Percentiles rank a stretch among this genome's conserved stretches.
These are phyloP conservation scores for Tuta absoluta DNA, from an alignment of 2,888 invertebrate genomes.

Conservation along the genomic window DNA sequence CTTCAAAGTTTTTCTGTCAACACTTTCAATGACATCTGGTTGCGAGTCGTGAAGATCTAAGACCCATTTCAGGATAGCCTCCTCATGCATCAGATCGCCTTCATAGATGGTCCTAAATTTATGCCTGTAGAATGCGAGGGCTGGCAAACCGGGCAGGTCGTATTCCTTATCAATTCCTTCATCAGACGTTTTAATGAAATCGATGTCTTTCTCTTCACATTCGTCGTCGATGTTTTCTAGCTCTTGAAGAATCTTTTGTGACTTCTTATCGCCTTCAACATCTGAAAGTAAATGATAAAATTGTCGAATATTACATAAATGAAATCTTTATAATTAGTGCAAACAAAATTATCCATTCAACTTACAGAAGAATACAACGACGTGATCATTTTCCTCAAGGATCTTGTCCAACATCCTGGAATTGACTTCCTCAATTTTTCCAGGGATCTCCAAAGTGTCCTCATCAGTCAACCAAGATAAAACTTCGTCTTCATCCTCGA, in stretches of 20 bases:
- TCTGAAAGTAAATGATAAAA: slow-evolving; percentile 75
- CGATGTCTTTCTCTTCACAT: slow-evolving; percentile 94
- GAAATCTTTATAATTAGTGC: not conserved
- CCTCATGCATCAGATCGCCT: slow-evolving; percentile 95
- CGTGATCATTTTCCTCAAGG: slow-evolving; percentile 91
- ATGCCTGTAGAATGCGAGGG: slow-evolving; percentile 92
- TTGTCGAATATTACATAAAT: too few relatives aligned
- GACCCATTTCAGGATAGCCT: slow-evolving; percentile 94
- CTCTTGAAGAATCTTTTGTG: slow-evolving; percentile 92
- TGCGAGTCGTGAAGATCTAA: slow-evolving; percentile 90
- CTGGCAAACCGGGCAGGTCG: slow-evolving; percentile 89
- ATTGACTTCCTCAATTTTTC: slow-evolving; percentile 96
- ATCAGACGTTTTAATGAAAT: slow-evolving; percentile 95
- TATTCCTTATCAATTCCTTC: slow-evolving; percentile 93
- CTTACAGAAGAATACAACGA: slow-evolving; percentile 97
- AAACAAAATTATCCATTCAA: slow-evolving; percentile 37
- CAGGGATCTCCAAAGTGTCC: slow-evolving; percentile 93
- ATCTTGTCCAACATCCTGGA: slow-evolving; percentile 94
- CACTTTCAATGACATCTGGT: slow-evolving; percentile 94
- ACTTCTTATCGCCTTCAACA: slow-evolving; percentile 93
- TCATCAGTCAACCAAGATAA: slow-evolving; percentile 95
- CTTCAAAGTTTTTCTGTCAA: slow-evolving; percentile 94
- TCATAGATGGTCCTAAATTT: slow-evolving; percentile 93
- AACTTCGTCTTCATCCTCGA: slow-evolving; percentile 95
- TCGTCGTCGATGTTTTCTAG: slow-evolving; percentile 96